Conservation (phyloP, 2,888 invertebrate genomes). For the Drosophila pseudotalamancana region DNA sequence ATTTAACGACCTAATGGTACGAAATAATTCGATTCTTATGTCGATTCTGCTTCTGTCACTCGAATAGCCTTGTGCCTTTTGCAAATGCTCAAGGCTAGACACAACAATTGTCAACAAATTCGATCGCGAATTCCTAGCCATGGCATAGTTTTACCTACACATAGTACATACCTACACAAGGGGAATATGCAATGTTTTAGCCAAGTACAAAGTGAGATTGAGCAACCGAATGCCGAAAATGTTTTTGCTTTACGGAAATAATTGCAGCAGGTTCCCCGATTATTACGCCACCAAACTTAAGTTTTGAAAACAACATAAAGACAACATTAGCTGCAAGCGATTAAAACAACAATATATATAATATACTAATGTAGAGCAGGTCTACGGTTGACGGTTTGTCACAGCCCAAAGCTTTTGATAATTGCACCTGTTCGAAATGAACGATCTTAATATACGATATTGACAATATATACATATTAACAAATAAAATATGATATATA, state of each 20-base stretch:
- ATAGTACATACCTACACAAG: constrained; percentile 23
- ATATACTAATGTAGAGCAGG: constrained; percentile 13
- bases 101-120: constrained; percentile 74
- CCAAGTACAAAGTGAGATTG: constrained; percentile 26
- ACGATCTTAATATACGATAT: no score
- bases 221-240: constrained; percentile 53
- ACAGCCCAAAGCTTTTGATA: constrained; percentile 54
- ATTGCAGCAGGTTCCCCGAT: constrained; percentile 47
- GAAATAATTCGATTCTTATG: not conserved
- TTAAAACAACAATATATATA: constrained; percentile 16
- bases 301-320: constrained; percentile 51
- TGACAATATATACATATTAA: no score
- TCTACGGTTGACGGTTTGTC: constrained; percentile 37
- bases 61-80: constrained; percentile 4
- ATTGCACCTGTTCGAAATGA: constrained; percentile 49
- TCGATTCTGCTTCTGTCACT: constrained; percentile 7
- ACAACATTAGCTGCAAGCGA: constrained; percentile 33
- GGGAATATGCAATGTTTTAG: constrained; percentile 17
- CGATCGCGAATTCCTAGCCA: constrained; percentile 53
- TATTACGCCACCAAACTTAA: constrained; percentile 58
- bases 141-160: constrained; percentile 11
- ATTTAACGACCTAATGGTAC: not conserved
- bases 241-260: constrained; percentile 56
- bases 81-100: constrained; percentile 56
- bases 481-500: no score